Conservation (phyloP, 2,113 vertebrate species). For the Chaetura pelagica region DNA sequence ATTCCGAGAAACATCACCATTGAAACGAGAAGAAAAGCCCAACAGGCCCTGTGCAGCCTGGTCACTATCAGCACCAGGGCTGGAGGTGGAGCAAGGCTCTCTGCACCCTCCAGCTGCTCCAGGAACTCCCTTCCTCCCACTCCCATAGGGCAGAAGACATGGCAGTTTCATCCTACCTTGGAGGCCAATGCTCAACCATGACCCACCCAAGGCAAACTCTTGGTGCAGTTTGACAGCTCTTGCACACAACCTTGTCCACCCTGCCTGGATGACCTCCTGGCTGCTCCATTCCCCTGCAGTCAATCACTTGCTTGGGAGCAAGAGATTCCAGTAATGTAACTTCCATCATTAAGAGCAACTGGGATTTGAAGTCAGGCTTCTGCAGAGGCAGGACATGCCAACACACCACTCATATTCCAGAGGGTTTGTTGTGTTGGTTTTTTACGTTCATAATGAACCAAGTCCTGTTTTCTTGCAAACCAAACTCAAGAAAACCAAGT, state of each 20-base stretch:
- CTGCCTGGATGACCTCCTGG: not conserved
- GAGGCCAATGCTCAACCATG: not conserved
- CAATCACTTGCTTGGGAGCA: not conserved
- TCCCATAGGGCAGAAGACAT: accelerated
- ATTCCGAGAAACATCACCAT: constrained; percentile 32
- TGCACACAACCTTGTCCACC: accelerated
- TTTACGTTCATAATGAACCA: not conserved
- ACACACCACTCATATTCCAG: not conserved
- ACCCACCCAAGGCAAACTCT: not conserved
- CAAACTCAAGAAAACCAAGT: not conserved
- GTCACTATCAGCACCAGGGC: not conserved
- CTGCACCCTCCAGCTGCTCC: not conserved
- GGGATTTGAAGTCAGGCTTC: not conserved
- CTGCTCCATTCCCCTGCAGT: not conserved
- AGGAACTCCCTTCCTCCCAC: not conserved
- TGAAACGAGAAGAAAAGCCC: not conserved
- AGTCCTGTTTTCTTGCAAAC: not conserved
- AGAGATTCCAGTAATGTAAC: not conserved
- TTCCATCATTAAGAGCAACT: not conserved
- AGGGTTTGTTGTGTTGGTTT: not conserved
- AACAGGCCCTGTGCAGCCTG: not conserved
- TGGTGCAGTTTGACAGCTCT: not conserved
- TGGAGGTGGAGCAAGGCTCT: not conserved
- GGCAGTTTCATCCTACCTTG: not conserved
- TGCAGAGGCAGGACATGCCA: not conserved